Percentiles rank a stretch among this genome's conserved stretches.
phyloP scores from a whole-genome alignment of 1,140 invertebrate genomes.

The Atta texana region DNA sequence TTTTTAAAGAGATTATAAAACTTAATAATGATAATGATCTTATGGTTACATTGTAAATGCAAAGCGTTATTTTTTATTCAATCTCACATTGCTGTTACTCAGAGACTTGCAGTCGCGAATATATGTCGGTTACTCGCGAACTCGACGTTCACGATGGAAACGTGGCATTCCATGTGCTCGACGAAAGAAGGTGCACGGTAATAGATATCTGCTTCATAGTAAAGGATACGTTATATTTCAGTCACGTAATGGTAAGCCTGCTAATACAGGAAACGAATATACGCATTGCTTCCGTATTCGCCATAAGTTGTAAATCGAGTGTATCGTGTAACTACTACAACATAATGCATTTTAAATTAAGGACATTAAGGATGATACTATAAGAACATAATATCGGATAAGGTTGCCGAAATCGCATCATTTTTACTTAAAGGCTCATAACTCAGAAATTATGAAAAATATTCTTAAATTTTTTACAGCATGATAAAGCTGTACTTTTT shows the following conservation, averaged over 20 bases:
- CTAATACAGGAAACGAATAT: conserved; percentile 59
- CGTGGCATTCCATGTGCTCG: conserved; percentile 30
- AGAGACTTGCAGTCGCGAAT: neutral
- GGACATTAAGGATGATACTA: neutral
- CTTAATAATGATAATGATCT: neutral
- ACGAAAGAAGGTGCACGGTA: conserved; percentile 19
- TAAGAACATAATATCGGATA: neutral
- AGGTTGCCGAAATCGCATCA: no score
- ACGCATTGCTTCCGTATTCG: conserved; percentile 66
- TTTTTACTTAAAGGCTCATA: no score
- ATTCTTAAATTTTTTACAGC: no score
- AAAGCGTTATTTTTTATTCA: no score
- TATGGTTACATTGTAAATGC: neutral
- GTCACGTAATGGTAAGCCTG: conserved; percentile 70
- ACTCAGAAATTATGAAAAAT: no score
- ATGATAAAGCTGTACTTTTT: no score
- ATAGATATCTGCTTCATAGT: conserved; percentile 20
- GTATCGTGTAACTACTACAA: conserved; percentile 20
- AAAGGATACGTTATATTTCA: conserved; percentile 39
- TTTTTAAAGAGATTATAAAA: neutral
- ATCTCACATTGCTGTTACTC: neutral
- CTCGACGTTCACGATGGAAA: conserved; percentile 29
- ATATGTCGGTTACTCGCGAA: neutral
- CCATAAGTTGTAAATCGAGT: conserved; percentile 27
- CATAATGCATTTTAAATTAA: no score